These are phyloP conservation scores for Suncus etruscus DNA, from an alignment of 2,113 vertebrate genomes.

Conservation along the genomic window DNA sequence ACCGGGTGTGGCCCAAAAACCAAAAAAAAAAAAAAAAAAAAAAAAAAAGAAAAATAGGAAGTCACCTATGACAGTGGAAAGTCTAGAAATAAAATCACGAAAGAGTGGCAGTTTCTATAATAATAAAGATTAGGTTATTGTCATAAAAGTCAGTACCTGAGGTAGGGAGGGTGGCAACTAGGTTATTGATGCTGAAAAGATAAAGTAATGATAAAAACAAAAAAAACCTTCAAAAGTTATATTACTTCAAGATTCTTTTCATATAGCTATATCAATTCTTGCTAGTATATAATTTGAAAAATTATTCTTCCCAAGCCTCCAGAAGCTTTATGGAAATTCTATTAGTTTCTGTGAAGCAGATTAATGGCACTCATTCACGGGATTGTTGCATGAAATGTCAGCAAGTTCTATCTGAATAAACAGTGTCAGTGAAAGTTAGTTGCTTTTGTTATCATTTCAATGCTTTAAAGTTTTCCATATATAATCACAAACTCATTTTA, in stretches of 20 bases:
- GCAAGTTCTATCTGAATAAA: background rate
- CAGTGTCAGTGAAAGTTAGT: background rate
- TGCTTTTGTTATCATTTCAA: background rate
- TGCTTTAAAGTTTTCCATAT: constrained; percentile 15
- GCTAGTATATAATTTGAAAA: constrained; percentile 1
- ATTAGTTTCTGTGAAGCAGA: background rate
- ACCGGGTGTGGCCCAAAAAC: too few species aligned
- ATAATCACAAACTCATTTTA: background rate
- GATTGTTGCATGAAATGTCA: background rate
- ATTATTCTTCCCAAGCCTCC: background rate
- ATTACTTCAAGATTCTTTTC: constrained; percentile 29
- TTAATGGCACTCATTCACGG: background rate
- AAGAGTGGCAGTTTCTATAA: background rate
- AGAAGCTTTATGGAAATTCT: too few species aligned
- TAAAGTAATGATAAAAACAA: background rate
- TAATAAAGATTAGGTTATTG: background rate
- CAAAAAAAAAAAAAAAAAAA: too few species aligned
- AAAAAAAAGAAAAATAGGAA: background rate
- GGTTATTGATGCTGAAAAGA: background rate
- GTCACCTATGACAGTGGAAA: background rate
- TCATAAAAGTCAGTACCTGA: background rate
- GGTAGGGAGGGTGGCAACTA: background rate
- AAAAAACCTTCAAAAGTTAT: constrained; percentile 6
- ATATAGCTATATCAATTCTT: background rate
- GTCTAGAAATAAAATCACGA: background rate